phyloP scores from a whole-genome alignment of 2,888 invertebrate genomes.

The Pantelozetes paolii region DNA sequence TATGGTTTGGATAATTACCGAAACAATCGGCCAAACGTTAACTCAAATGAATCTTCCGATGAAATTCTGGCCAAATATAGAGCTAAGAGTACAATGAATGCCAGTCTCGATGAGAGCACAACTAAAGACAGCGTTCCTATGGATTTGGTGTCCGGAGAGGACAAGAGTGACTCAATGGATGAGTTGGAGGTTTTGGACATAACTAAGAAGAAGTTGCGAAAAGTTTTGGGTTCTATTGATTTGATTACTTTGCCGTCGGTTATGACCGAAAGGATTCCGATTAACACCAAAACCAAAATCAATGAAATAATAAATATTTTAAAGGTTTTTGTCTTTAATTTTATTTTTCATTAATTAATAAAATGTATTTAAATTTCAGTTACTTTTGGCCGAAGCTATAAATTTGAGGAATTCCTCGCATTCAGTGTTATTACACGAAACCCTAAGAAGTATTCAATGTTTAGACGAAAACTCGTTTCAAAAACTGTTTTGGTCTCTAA shows the following conservation, averaged over 20 bases:
- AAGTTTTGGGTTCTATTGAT: conserved; percentile 84
- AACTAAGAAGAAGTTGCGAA: conserved; percentile 79
- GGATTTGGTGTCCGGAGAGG: background rate
- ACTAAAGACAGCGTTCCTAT: background rate
- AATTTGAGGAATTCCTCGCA: conserved; percentile 66
- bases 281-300: background rate
- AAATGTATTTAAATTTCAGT: conserved; percentile 53
- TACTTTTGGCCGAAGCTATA: conserved; percentile 75
- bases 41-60: conserved; percentile 57
- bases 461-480: conserved; percentile 67
- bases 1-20: conserved; percentile 3
- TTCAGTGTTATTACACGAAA: conserved; percentile 64
- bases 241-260: conserved; percentile 49
- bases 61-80: conserved; percentile 94
- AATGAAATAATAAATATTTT: conserved; percentile 39
- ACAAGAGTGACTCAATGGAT: conserved; percentile 14
- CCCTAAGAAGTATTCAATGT: conserved; percentile 69
- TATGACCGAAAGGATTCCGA: conserved; percentile 24
- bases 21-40: background rate
- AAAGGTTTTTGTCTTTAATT: conserved; percentile 38
- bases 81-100: conserved; percentile 47
- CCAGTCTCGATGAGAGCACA: conserved; percentile 51
- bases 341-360: conserved; percentile 55
- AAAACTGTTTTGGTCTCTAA: conserved; percentile 68
- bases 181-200: conserved; percentile 60